Evolutionary conservation across 1,140 invertebrate species (phyloP), one percentile per base, ranked within the genome.

Genomic region (Drosophila arizonae): DNA sequence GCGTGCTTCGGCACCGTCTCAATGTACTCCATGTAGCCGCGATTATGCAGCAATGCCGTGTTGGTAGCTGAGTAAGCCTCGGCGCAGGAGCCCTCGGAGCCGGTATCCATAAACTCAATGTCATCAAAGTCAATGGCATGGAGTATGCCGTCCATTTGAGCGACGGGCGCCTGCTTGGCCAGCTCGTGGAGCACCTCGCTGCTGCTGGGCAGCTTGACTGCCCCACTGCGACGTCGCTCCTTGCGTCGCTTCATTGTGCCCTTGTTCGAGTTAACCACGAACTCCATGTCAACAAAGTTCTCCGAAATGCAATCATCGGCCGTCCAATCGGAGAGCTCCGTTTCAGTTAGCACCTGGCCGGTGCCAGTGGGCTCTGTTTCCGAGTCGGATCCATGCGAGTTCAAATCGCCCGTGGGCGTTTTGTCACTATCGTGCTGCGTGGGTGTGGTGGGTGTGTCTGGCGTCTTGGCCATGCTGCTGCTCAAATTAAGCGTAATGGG

Each of bases 301-400:
- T 96, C 95, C 3, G 95, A 94, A 1, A 95, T 95, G 17, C 94
- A 95, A 72, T 95, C 95, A 74, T 97, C 96, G 1, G 94, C 93
- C 0, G 95, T 96, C 96, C 96, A 97, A 90, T 97, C 96, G 0
- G 96, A 97, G 10, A 97, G 92, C 87, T 97, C 96, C 0, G 96
- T 96, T 91, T 97, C 96, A 0, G 96, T 96, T 10, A 96, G 92
- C 1, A 94, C 95, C 13, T 95, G 94, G 0, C 95, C 95, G 0
- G 94, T 94, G 1, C 94, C 93, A 28, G 95, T 95, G 24, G 93
- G 93, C 60, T 94, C 93, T 8, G 94, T 94, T 65, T 94, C 93
- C 3, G 93, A 94, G 36, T 91, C 80, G 2, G 87, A 87, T 21
- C 81, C 80, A 2, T 72, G 56, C 0, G 87, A 87, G 0, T 88